These are phyloP conservation scores for Meles meles DNA, from an alignment of 2,113 vertebrate genomes.

Conservation along the genomic window DNA sequence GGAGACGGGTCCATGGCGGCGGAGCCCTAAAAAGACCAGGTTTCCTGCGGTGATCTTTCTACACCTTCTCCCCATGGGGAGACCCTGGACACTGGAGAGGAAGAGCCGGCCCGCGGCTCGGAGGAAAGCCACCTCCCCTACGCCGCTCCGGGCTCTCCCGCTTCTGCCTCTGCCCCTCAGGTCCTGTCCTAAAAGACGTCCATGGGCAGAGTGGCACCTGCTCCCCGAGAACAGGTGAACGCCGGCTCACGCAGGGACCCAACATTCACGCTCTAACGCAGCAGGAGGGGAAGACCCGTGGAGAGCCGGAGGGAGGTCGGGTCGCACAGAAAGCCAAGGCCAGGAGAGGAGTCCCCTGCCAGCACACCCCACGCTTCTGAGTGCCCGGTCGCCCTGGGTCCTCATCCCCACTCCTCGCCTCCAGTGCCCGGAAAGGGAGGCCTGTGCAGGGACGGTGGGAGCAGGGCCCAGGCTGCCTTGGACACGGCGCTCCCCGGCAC, in stretches of 20 bases:
- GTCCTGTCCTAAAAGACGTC: not conserved
- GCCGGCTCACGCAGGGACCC: no score
- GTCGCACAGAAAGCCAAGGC: not conserved
- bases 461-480: not conserved
- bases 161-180: not conserved
- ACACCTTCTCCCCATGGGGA: not conserved
- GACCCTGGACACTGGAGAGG: not conserved
- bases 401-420: no score
- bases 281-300: not conserved
- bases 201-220: not conserved
- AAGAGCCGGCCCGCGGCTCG: not conserved
- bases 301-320: no score
- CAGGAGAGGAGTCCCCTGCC: not conserved
- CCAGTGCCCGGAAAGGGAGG: rapidly evolving
- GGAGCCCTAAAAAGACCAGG: not conserved
- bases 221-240: not conserved
- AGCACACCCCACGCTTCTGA: rapidly evolving
- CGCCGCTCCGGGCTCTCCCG: rapidly evolving
- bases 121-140: not conserved
- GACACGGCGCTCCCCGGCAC: not conserved
- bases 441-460: not conserved
- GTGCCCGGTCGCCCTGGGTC: no score
- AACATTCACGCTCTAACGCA: not conserved
- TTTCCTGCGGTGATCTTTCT: not conserved
- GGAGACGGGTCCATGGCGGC: not conserved